phyloP scores from a whole-genome alignment of 2,888 invertebrate genomes.

The Tridacna gigas region DNA sequence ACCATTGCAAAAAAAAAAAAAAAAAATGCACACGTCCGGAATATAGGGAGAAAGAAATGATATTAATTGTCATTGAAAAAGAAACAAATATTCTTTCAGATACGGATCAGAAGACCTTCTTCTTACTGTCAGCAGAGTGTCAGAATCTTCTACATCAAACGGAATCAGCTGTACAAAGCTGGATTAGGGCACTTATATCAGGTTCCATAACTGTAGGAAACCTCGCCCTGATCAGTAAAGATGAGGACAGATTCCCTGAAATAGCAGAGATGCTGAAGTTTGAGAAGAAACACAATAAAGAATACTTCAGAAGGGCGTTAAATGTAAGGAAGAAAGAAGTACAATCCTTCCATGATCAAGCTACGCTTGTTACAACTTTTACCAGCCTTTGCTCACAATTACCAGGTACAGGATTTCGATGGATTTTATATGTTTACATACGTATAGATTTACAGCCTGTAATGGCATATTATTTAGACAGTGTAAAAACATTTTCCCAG shows the following conservation, averaged over 20 bases:
- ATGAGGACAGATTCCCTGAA: slow-evolving; percentile 37
- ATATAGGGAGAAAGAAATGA: too few relatives aligned
- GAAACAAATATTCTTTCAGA: too few relatives aligned
- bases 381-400: slow-evolving; percentile 15
- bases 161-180: slow-evolving; percentile 37
- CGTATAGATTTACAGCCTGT: background rate
- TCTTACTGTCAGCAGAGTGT: slow-evolving; percentile 35
- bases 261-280: slow-evolving; percentile 27
- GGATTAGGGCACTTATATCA: slow-evolving; percentile 15
- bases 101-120: background rate
- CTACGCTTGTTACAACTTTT: slow-evolving; percentile 31
- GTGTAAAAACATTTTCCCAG: too few relatives aligned
- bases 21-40: too few relatives aligned
- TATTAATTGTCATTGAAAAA: too few relatives aligned
- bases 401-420: slow-evolving; percentile 3
- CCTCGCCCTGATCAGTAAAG: slow-evolving; percentile 24
- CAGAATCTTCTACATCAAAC: slow-evolving; percentile 9
- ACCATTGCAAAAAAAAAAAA: too few relatives aligned
- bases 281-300: background rate
- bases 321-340: slow-evolving; percentile 35
- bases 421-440: background rate
- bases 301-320: slow-evolving; percentile 20
- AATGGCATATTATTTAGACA: too few relatives aligned
- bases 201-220: slow-evolving; percentile 40
- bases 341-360: slow-evolving; percentile 32